Evolutionary conservation across 2,888 invertebrate species (phyloP), one percentile per base, ranked within the genome.

Genomic region (Stegana nigrithorax): DNA sequence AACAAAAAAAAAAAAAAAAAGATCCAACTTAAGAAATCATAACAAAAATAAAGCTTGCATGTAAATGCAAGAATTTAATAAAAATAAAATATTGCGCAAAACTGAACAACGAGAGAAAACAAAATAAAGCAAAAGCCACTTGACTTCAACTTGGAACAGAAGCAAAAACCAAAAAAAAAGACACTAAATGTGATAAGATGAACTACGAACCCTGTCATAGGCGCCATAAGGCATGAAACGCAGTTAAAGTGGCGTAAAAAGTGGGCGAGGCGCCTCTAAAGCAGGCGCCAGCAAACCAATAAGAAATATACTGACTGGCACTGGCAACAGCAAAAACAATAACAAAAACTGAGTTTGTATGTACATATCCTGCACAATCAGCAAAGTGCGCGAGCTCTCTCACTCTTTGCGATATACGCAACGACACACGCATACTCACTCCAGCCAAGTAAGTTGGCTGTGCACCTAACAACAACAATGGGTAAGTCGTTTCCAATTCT

Each of bases 401-500:
- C 29, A 7, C 29, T 29, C 29, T 29, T 29, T 29, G 5, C 39
- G 2, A 39, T 39, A 39, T n/a, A 39, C 39, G 39, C 39, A 39
- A n/a, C 39, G n/a, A 56, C 47, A 58, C 19, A 36, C 51, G 42
- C 14, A 57, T 29, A 50, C 50, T 56, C 47, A 59, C 12, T 36
- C 19, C 5, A 14, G 10, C 6, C n/a, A 44, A 17, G n/a, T 44
- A 44, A 44, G 17, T 21, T 12, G 5, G n/a, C n/a, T n/a, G n/a
- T 32, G 39, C 39, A n/a, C 39, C 39, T 5, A 5, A 39, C 55
- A 6, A 17, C 32, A 7, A 55, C 55, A 55, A 29, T n/a, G n/a
- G 12, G 27, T n/a, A 39, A 60, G 50, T 10, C 63, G 63, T 64
- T 63, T 63, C 6, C 57, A 62, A 50, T 59, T 60, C 21, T 60